Base-by-base conservation (phyloP, 2,113 vertebrate genomes). In the Clarias macrocephalus region DNA sequence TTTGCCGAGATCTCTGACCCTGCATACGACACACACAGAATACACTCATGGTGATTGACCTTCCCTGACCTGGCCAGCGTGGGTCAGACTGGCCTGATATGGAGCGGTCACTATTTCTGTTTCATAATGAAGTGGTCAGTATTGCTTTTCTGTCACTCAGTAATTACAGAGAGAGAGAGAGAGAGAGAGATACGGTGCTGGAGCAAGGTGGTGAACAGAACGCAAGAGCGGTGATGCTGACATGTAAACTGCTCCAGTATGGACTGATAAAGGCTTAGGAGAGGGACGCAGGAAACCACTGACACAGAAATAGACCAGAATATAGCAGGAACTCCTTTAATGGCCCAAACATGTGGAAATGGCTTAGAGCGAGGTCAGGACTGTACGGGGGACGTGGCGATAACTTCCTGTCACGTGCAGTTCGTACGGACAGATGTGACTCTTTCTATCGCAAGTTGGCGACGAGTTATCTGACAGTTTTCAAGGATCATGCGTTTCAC, bases 121-220 rank as follows among this genome's bases (percentile, higher is more conserved):
- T 86, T 91, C 91, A 95, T 98, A 97, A 99, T 97, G 95, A 98
- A 97, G 96, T 97, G 95, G 95, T 96, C 96, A 95, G 94, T 96
- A 97, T 97, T 96, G 97, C 96, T 95, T 98, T 97, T 97, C 97
- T 98, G 97, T 98, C 97, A 97, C 94, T 97, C 95, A 94, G 94
- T 93, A 93, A 95, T 95, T 95, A 95, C 16, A 33, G 90, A 54
- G 83, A 37, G 86, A 94, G 93, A 37, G 33, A 37, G 33, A 37
- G 33, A 37, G 33, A 37, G 33, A 95, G 93, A 6, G 0, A 95
- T 95, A 94, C 93, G 91, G 91, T 88, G 89, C 89, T 85, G 91
- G 90, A 91, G 91, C 94, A 94, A 96, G 93, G 94, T 94, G 92
- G 93, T 94, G 94, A 95, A 95, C 94, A 94, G 95, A 95, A 94